Base-by-base conservation (phyloP, 2,797 vertebrate species). In the Menidia menidia region DNA sequence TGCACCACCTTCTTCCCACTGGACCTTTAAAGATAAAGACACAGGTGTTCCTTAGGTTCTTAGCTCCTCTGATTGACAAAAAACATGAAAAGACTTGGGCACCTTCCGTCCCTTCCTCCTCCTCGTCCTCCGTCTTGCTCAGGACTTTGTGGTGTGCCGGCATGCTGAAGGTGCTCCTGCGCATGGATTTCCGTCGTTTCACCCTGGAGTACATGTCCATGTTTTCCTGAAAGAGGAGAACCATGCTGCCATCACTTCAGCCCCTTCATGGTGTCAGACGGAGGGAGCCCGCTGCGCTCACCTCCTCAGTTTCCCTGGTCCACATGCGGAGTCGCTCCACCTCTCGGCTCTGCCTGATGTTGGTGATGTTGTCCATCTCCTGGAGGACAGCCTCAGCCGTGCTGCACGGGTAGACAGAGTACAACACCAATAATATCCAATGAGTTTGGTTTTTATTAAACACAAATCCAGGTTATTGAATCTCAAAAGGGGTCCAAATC, bases 171-270 rank as follows among this genome's bases (percentile, higher is more conserved):
- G 96, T 96, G 78, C 95, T 97, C 90, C 98, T 96, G 67, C 97
- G 95, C 91, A 98, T 84, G 5, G 97, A 97, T 85, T 99, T 99
- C 87, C 98, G 94, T 30, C 97, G 96, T 88, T 99, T 99, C 69
- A 99, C 98, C 80, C 98, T 94, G 64, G 98, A 99, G 91, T 99
- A 99, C 98, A 99, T 99, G 91, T 99, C 98, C 96, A 99, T 98
- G 90, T 97, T 99, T 95, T 99, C 98, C 98, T 99, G 71, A 13
- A 84, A 90, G 19, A 64, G 72, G 3, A 69, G 3, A 30, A 3
- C 15, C 7, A 64, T 30, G 31, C 45, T 2, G 32, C 1, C 0
- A 43, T 55, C 60, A 39, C 52, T 52, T 53, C 11, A 39, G 54
- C 43, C 68, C 47, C 4, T 12, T n/a, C 10, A 11, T 14, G 51